Base-by-base conservation (phyloP, 2,888 invertebrate genomes). In the Patella pellucida region DNA sequence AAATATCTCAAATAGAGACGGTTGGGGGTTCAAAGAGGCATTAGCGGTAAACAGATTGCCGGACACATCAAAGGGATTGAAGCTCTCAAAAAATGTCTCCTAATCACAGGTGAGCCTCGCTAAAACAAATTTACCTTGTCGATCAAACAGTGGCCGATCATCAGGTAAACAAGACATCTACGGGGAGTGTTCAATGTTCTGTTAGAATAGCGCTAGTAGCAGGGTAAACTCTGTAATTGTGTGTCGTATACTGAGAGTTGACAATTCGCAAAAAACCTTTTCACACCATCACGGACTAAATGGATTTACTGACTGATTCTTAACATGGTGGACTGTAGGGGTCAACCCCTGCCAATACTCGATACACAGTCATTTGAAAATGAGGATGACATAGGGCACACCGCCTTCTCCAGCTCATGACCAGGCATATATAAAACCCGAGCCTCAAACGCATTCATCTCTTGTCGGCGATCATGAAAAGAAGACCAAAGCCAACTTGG, bases 61-160 rank as follows among this genome's bases (percentile, higher is more conserved):
- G 56, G 68, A 19, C 52, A 81, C 78, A 76, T 82, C 81, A 82
- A 83, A 83, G 80, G 78, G 56, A 56, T 54, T 41, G 52, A 73
- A 69, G 74, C 75, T 67, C 79, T 76, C 69, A 73, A 82, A 82
- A 82, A 82, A 81, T 77, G 83, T 78, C 76, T 76, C 76, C 75
- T 82, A 83, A 83, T 82, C 82, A 80, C 82, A 80, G 79, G 82
- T 79, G 83, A 82, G 79, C 77, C 77, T 69, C 76, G 76, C 72
- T 76, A 78, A 78, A 80, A 80, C 79, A 83, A 83, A 83, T 82
- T 82, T 81, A 77, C 82, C 76, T 74, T 78, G 73, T 75, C 77
- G 81, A 76, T 79, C 81, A 82, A 81, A 82, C 79, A 82, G 68
- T 52, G 73, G 71, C 69, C 69, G 70, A 74, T 71, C 74, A 31